phyloP scores from a whole-genome alignment of 2,113 vertebrate genomes.

The Heterochromis multidens region DNA sequence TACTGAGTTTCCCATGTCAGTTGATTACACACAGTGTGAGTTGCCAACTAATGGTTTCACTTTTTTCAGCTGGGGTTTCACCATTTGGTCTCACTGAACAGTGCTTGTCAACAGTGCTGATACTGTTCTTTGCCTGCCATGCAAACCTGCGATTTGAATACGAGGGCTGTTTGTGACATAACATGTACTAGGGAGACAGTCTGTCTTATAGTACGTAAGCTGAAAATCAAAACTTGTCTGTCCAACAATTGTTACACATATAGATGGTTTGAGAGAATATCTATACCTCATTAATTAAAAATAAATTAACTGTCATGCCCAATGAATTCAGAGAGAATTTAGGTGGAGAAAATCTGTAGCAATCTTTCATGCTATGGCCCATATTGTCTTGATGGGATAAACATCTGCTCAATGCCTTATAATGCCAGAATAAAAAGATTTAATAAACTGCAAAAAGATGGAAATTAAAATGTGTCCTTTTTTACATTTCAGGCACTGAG shows the following conservation, averaged over 20 bases:
- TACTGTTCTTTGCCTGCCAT: conserved; percentile 19
- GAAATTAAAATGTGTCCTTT: not conserved
- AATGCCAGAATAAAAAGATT: conserved; percentile 7
- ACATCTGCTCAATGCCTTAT: not conserved
- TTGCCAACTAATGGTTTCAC: not conserved
- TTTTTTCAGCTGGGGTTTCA: not conserved
- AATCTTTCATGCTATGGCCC: not conserved
- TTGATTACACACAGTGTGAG: not conserved
- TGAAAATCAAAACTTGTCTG: not conserved
- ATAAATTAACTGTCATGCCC: not conserved
- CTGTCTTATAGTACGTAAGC: not conserved
- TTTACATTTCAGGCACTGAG: not conserved
- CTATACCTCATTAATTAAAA: not conserved
- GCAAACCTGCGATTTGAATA: conserved; percentile 59
- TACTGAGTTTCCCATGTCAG: not conserved
- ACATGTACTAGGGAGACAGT: not conserved
- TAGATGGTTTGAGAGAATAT: not conserved
- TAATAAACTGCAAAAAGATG: not conserved
- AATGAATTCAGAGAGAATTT: not conserved
- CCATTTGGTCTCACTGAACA: not conserved
- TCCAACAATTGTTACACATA: not conserved
- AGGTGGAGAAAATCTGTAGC: not conserved
- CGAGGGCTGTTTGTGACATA: not conserved
- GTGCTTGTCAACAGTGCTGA: not conserved
- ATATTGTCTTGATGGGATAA: not conserved